A percentile compares a stretch with the other conserved stretches of the same genome.
Conservation (phyloP, 2,797 vertebrate genomes). For the Platalea minor region DNA sequence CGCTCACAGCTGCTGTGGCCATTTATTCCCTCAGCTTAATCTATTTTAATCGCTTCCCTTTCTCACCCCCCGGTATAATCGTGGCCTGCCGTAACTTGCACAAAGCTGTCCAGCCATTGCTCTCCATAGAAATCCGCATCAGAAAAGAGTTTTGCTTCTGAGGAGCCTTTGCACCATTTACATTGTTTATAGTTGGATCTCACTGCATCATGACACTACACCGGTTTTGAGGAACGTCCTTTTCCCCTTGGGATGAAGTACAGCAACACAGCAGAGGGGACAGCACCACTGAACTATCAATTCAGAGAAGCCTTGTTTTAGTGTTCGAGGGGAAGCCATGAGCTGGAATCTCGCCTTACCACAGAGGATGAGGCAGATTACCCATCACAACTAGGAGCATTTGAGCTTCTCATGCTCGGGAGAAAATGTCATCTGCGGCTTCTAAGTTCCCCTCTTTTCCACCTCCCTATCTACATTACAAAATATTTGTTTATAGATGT, state of each 20-base stretch:
- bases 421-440: slow-evolving; percentile 9
- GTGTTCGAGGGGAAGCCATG: background rate
- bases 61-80: background rate
- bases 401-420: background rate
- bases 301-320: background rate
- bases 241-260: background rate
- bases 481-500: background rate
- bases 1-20: background rate
- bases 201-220: background rate
- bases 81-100: background rate
- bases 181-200: background rate
- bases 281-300: background rate
- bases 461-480: background rate
- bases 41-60: background rate
- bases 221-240: background rate
- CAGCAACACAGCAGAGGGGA: background rate
- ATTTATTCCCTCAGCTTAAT: background rate
- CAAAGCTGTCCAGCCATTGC: background rate
- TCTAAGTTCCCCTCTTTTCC: background rate
- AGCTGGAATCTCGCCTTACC: background rate
- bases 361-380: background rate
- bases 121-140: background rate
- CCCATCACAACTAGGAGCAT: background rate
- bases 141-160: background rate
- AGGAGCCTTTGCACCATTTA: background rate